Base-by-base conservation (phyloP, 1,140 invertebrate genomes). In the Drosophila pachea region DNA sequence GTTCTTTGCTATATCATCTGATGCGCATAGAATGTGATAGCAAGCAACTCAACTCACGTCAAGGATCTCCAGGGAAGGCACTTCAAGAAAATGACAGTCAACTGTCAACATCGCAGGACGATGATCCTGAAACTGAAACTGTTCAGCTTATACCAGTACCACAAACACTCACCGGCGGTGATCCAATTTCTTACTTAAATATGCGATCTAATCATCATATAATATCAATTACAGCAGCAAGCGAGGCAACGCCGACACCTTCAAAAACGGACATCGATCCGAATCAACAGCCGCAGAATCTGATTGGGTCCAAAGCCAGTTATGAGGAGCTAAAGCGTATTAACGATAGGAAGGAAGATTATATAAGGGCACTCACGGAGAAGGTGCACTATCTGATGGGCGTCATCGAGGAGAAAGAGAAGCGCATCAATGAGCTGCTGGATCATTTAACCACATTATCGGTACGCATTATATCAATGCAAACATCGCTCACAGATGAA, bases 1-100 rank as follows among this genome's bases (percentile, higher is more conserved):
- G 94, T 77, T 90, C 91, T 11, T 87, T 95, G 11, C 89, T 95
- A 3, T 76, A 90, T 9, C 92, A 91, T 36, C 38, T 88, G 14
- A 79, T 88, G 33, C 35, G 58, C 8, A 66, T 76, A 0, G 88
- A 90, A 11, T 32, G 33, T 8, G 74, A 83, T 90, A 35, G 82
- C 88, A 14, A 59, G 56, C 14, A 59, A 60, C 14, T 76, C 74
- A 71, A 58, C 36, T 35, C 60, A 29, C 69, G 66, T 54, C 56
- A 8, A 32, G 4, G n/a, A 12, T 76, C 75, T n/a, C 63, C 43
- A n/a, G 32, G 16, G 3, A 31, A 43, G n/a, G n/a, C n/a, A 0
- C 35, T 32, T 0, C 5, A 6, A 29, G 12, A 31, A 0, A n/a
- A n/a, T n/a, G n/a, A 7, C 32, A 33, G n/a, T 1, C 8, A 12